Evolutionary conservation across 2,113 vertebrate species (phyloP).

Genomic region (Eira barbara): DNA sequence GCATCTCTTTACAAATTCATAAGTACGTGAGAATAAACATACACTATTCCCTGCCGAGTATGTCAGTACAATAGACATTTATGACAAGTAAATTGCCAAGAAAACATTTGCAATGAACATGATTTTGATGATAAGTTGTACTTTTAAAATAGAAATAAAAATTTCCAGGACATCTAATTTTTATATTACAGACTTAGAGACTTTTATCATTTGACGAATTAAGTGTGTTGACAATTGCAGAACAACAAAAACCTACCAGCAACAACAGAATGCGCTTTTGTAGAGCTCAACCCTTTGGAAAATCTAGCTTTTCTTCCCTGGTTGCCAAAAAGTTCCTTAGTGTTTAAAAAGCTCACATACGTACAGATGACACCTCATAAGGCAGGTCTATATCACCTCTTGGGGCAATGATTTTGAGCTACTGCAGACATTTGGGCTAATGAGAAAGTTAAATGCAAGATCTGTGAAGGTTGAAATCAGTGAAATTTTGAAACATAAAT

Average conservation of each 20-base stretch:
- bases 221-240: slow-evolving; percentile 60
- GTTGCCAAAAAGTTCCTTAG: slow-evolving; percentile 11
- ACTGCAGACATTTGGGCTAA: background rate
- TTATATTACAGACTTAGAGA: slow-evolving; percentile 60
- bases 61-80: slow-evolving; percentile 74
- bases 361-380: background rate
- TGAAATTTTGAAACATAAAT: background rate
- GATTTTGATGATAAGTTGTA: slow-evolving; percentile 78
- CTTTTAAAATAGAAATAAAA: slow-evolving; percentile 68
- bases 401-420: background rate
- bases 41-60: slow-evolving; percentile 44
- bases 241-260: background rate
- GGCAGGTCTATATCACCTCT: background rate
- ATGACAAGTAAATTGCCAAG: slow-evolving; percentile 79
- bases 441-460: background rate
- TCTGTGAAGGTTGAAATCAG: background rate
- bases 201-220: slow-evolving; percentile 75
- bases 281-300: slow-evolving; percentile 57
- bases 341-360: background rate
- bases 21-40: slow-evolving; percentile 69
- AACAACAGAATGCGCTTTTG: slow-evolving; percentile 33
- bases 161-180: slow-evolving; percentile 60
- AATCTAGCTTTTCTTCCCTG: slow-evolving; percentile 57
- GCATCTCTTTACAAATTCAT: slow-evolving; percentile 74
- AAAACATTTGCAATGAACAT: slow-evolving; percentile 78